Evolutionary conservation across 1,140 invertebrate species (phyloP).

Genomic region (Polypedilum pembai): DNA sequence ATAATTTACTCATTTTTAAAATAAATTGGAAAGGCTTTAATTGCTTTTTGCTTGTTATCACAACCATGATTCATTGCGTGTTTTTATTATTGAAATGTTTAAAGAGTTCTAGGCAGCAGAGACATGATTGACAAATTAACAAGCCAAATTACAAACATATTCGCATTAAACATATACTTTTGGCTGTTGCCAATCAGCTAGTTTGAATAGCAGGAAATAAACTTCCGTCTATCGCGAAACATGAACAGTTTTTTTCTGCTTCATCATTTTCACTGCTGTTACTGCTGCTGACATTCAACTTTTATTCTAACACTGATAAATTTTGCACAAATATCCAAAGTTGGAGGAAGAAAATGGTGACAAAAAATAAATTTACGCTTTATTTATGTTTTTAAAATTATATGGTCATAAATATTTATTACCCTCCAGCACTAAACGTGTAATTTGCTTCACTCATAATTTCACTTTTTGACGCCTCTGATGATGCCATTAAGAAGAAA

Average conservation of each 20-base stretch:
- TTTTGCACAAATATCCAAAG: neutral
- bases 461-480: conserved; percentile 2
- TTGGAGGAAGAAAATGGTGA: neutral
- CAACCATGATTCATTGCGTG: too few relatives aligned
- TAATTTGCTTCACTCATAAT: neutral
- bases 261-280: neutral
- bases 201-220: neutral
- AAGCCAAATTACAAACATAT: neutral
- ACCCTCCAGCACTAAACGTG: neutral
- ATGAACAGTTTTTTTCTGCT: neutral
- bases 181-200: neutral
- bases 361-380: conserved; percentile 6
- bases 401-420: neutral
- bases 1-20: too few relatives aligned
- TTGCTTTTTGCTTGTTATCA: too few relatives aligned
- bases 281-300: neutral
- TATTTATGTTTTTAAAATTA: conserved; percentile 14
- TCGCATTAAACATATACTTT: too few relatives aligned
- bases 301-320: too few relatives aligned
- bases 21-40: too few relatives aligned
- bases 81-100: too few relatives aligned
- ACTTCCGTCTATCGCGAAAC: conserved; percentile 1
- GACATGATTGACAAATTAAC: neutral
- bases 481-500: neutral
- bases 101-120: neutral